These are phyloP conservation scores for Eumeta japonica DNA, from an alignment of 1,140 invertebrate species.

Conservation along the genomic window DNA sequence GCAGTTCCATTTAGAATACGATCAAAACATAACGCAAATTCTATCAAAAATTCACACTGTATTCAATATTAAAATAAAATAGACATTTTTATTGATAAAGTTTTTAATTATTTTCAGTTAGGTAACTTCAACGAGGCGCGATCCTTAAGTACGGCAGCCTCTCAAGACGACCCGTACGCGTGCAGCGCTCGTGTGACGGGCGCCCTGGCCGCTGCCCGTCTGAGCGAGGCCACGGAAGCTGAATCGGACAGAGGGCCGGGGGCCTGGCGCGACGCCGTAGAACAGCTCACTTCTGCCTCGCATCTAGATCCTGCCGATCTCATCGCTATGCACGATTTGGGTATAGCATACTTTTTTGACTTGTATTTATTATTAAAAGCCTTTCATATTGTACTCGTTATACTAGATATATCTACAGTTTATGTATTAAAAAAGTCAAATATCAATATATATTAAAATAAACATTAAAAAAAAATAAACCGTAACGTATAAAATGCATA, in stretches of 20 bases:
- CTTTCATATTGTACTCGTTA: too few relatives aligned
- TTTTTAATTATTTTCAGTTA: conserved; percentile 20
- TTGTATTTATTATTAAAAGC: too few relatives aligned
- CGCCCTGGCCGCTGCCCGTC: conserved; percentile 15
- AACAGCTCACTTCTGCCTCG: conserved; percentile 26
- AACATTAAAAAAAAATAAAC: too few relatives aligned
- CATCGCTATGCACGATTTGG: conserved; percentile 38
- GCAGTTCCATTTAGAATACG: too few relatives aligned
- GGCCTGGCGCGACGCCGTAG: conserved; percentile 14
- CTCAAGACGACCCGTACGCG: conserved; percentile 40
- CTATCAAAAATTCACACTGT: background rate
- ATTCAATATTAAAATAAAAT: background rate
- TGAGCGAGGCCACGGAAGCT: conserved; percentile 7
- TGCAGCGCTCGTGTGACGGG: conserved; percentile 28
- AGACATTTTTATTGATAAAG: too few relatives aligned
- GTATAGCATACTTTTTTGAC: too few relatives aligned
- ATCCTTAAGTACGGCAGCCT: conserved; percentile 29
- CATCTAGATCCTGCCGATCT: conserved; percentile 44
- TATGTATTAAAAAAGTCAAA: too few relatives aligned
- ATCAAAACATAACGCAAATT: background rate
- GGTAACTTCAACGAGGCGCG: conserved; percentile 37
- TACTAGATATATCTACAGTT: too few relatives aligned
- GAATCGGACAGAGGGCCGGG: conserved; percentile 5
- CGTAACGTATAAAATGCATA: too few relatives aligned
- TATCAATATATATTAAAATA: too few relatives aligned